phyloP scores from a whole-genome alignment of 2,113 vertebrate genomes.

The Scopus umbretta region DNA sequence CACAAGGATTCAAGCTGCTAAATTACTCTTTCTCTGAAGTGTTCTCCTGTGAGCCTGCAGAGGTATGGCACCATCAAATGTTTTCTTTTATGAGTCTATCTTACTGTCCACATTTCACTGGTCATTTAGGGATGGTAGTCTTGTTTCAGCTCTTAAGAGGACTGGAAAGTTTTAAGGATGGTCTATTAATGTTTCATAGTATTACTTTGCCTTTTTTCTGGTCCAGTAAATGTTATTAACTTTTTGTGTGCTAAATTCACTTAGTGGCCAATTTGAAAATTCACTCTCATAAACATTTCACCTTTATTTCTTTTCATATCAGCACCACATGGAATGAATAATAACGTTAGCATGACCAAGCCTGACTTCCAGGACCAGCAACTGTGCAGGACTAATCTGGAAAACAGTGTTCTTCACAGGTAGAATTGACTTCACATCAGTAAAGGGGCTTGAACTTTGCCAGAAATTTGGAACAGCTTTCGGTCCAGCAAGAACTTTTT shows the following conservation, averaged over 20 bases:
- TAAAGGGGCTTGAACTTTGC: background rate
- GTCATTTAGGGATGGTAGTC: background rate
- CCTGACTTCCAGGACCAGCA: background rate
- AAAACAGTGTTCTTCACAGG: background rate
- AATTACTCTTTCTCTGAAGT: background rate
- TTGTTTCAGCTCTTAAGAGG: background rate
- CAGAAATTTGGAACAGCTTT: background rate
- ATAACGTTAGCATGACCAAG: background rate
- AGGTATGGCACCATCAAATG: background rate
- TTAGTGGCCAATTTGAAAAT: conserved; percentile 6
- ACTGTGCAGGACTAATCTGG: background rate
- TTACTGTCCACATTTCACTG: background rate
- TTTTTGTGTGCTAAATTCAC: background rate
- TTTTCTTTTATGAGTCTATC: background rate
- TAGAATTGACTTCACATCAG: background rate
- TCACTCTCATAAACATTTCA: background rate
- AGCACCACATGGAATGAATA: background rate
- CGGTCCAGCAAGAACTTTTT: background rate
- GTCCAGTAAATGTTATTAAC: background rate
- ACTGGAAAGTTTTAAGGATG: background rate
- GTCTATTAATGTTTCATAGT: background rate
- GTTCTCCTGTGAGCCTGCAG: background rate
- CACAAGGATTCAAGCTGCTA: background rate
- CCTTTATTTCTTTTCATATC: background rate
- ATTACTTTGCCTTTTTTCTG: conserved; percentile 8